Conservation (phyloP, 64 coral and sea anemone species). For the Dendrophyllia cribrosa region DNA sequence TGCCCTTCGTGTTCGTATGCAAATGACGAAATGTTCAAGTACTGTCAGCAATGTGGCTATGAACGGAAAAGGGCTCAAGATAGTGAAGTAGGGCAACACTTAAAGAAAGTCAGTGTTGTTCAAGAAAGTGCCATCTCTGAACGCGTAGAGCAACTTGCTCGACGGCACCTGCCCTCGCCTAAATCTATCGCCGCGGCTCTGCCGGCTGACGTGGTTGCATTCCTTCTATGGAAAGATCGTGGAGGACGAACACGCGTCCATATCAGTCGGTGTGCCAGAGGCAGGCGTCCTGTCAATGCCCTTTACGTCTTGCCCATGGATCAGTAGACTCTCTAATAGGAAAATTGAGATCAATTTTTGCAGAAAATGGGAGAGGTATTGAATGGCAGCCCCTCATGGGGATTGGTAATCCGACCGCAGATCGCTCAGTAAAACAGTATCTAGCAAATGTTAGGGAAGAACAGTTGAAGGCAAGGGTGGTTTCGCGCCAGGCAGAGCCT, state of each 20-base stretch:
- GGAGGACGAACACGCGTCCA: slow-evolving; percentile 44
- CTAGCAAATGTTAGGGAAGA: slow-evolving; percentile 8
- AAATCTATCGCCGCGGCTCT: slow-evolving; percentile 18
- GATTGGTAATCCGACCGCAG: slow-evolving; percentile 25
- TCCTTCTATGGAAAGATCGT: slow-evolving; percentile 59
- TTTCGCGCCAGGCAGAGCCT: not conserved
- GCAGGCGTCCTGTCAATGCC: slow-evolving; percentile 6
- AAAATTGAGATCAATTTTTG: slow-evolving; percentile 30
- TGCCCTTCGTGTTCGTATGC: slow-evolving; percentile 40
- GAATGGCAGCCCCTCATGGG: slow-evolving; percentile 21
- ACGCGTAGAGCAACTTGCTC: not conserved
- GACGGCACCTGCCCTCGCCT: not conserved
- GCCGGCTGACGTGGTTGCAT: slow-evolving; percentile 34
- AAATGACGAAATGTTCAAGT: slow-evolving; percentile 31
- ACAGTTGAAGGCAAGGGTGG: slow-evolving; percentile 18
- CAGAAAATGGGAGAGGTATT: not conserved
- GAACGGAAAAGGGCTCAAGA: not conserved
- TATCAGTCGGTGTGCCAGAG: not conserved
- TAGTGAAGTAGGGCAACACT: not conserved
- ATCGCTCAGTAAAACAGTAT: slow-evolving; percentile 7
- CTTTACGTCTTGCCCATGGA: slow-evolving; percentile 37
- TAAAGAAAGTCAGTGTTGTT: slow-evolving; percentile 1
- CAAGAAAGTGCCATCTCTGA: not conserved
- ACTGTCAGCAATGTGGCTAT: slow-evolving; percentile 44
- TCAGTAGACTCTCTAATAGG: slow-evolving; percentile 49